These are phyloP conservation scores for Meiosimyza platycephala DNA, from an alignment of 2,888 invertebrate genomes.

Conservation along the genomic window DNA sequence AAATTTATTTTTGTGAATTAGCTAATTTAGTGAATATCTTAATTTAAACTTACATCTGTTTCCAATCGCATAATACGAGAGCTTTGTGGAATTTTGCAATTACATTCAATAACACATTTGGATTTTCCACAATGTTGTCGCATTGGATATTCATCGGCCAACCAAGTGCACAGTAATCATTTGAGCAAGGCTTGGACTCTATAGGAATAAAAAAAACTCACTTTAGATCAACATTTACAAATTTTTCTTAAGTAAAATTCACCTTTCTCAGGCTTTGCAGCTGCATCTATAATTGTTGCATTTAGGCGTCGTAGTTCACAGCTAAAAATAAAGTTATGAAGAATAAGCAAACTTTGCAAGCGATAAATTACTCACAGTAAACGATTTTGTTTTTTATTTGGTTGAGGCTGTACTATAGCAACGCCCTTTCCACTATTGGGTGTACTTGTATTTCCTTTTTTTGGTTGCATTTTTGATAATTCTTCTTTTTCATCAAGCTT, in stretches of 20 bases:
- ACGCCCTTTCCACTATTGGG: slow-evolving; percentile 34
- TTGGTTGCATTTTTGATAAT: background rate
- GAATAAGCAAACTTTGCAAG: background rate
- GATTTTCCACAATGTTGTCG: slow-evolving; percentile 74
- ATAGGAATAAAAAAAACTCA: slow-evolving; percentile 23
- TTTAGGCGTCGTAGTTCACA: slow-evolving; percentile 73
- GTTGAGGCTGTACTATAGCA: slow-evolving; percentile 34
- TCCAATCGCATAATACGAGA: slow-evolving; percentile 62
- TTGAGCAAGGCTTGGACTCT: slow-evolving; percentile 67
- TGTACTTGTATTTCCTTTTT: background rate
- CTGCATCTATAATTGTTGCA: slow-evolving; percentile 74
- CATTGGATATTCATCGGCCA: slow-evolving; percentile 66
- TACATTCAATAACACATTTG: slow-evolving; percentile 68
- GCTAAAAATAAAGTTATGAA: slow-evolving; percentile 48
- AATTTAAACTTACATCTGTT: slow-evolving; percentile 56
- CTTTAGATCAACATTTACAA: background rate
- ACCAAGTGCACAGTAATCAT: slow-evolving; percentile 73
- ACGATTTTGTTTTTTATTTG: slow-evolving; percentile 55
- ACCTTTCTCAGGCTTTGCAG: slow-evolving; percentile 57
- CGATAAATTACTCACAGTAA: slow-evolving; percentile 54
- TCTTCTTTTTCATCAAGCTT: background rate
- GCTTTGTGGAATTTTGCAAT: slow-evolving; percentile 61
- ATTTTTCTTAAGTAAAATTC: slow-evolving; percentile 4
- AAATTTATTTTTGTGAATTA: background rate
- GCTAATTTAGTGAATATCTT: too few relatives aligned